phyloP scores from a whole-genome alignment of 2,797 vertebrate genomes.

The Lithobates sylvaticus region DNA sequence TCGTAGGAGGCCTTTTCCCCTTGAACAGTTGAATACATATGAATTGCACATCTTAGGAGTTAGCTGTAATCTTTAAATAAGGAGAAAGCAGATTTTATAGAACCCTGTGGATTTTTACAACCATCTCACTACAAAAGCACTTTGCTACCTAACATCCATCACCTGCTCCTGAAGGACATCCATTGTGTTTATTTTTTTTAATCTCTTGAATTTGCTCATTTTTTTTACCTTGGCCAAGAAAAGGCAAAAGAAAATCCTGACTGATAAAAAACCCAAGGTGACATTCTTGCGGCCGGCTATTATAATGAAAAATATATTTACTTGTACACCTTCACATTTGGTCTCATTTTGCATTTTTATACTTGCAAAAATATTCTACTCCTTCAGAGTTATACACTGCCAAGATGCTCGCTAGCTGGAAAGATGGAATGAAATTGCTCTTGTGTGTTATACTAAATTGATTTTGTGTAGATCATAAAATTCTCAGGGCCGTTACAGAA shows the following conservation, averaged over 20 bases:
- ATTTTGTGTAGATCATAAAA: slow-evolving; percentile 63
- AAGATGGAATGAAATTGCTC: slow-evolving; percentile 61
- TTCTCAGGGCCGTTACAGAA: slow-evolving; percentile 49
- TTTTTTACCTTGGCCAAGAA: slow-evolving; percentile 25
- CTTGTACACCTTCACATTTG: slow-evolving; percentile 54
- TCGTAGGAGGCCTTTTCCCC: neutral
- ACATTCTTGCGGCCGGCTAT: slow-evolving; percentile 47
- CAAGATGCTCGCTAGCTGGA: slow-evolving; percentile 39
- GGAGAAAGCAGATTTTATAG: slow-evolving; percentile 1
- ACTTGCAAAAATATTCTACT: slow-evolving; percentile 56
- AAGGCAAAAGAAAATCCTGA: slow-evolving; percentile 1
- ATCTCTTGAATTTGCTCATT: slow-evolving; percentile 17
- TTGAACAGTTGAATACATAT: neutral
- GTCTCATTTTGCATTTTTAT: slow-evolving; percentile 58
- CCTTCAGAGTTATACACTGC: slow-evolving; percentile 40
- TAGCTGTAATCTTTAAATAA: slow-evolving; percentile 15
- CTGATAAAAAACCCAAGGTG: slow-evolving; percentile 53
- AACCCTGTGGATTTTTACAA: neutral
- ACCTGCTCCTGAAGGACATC: neutral
- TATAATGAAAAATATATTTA: slow-evolving; percentile 60
- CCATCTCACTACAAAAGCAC: neutral
- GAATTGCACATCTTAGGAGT: neutral
- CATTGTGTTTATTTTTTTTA: slow-evolving; percentile 30
- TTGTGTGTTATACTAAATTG: slow-evolving; percentile 61
- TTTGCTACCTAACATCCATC: neutral